Conservation (phyloP, 2,888 invertebrate species). For the Acleris literana region DNA sequence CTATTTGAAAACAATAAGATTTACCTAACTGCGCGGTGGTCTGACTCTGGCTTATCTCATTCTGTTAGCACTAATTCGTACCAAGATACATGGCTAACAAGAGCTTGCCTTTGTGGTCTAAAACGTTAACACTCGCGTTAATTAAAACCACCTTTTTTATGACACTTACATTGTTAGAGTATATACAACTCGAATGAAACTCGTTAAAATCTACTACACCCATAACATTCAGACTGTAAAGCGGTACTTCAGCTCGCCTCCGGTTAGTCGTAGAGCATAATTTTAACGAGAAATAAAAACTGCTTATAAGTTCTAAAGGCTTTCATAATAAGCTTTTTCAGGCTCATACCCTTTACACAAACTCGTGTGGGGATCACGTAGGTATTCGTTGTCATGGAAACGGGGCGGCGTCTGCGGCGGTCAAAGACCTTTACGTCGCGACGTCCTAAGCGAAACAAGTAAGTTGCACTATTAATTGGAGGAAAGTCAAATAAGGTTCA, state of each 20-base stretch:
- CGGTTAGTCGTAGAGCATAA: conserved; percentile 41
- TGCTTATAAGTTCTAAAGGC: conserved; percentile 46
- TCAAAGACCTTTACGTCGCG: conserved; percentile 75
- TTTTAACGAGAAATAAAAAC: conserved; percentile 58
- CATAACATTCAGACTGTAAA: conserved; percentile 3
- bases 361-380: conserved; percentile 56
- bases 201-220: background rate
- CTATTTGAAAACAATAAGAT: background rate
- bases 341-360: conserved; percentile 48
- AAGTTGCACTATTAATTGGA: conserved; percentile 66
- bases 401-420: conserved; percentile 63
- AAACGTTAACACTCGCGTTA: conserved; percentile 19
- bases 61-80: background rate
- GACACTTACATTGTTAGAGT: background rate
- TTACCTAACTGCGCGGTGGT: background rate
- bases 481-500: conserved; percentile 61
- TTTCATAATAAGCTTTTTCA: conserved; percentile 64
- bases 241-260: background rate
- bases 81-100: conserved; percentile 11
- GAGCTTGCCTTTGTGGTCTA: conserved; percentile 14
- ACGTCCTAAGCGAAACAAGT: conserved; percentile 71
- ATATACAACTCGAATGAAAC: background rate
- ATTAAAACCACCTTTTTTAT: conserved; percentile 10
- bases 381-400: conserved; percentile 70
- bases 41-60: background rate